phyloP scores from a whole-genome alignment of 1,140 invertebrate genomes.

The Hormaphis cornu region DNA sequence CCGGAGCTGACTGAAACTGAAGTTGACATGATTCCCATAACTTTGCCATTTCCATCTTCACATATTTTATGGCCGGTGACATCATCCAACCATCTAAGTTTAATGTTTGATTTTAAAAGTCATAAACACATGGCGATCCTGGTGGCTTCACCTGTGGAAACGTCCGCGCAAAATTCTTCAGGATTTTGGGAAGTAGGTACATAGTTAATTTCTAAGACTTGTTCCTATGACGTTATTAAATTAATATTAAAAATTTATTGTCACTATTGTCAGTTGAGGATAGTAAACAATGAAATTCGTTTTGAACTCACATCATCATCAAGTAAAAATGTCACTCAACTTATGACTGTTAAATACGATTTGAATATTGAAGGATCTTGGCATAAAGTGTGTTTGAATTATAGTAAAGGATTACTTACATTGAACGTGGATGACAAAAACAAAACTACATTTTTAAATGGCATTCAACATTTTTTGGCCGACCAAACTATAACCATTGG shows the following conservation, averaged over 20 bases:
- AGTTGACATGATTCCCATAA: constrained; percentile 80
- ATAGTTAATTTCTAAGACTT: not conserved
- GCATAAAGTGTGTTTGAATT: constrained; percentile 45
- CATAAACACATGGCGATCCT: constrained; percentile 71
- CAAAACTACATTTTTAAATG: constrained; percentile 37
- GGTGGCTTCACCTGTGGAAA: constrained; percentile 68
- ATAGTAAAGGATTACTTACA: constrained; percentile 55
- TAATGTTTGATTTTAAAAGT: constrained; percentile 83
- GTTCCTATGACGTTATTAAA: not conserved
- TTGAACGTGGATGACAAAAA: constrained; percentile 59
- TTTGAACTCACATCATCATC: constrained; percentile 65
- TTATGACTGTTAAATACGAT: constrained; percentile 67
- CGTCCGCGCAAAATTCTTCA: constrained; percentile 50
- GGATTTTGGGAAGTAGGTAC: constrained; percentile 76
- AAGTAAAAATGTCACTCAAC: constrained; percentile 60
- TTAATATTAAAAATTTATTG: constrained; percentile 4
- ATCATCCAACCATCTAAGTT: constrained; percentile 54
- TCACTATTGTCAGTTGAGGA: constrained; percentile 49
- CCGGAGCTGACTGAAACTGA: constrained; percentile 74
- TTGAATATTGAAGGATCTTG: constrained; percentile 52
- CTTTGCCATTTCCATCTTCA: constrained; percentile 79
- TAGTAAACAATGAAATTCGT: constrained; percentile 70
- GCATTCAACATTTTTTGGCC: constrained; percentile 25
- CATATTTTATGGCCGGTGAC: constrained; percentile 76
- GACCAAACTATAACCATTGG: constrained; percentile 23